These are phyloP conservation scores for Drosophila biarmipes DNA, from an alignment of 1,140 invertebrate genomes.

Conservation along the genomic window DNA sequence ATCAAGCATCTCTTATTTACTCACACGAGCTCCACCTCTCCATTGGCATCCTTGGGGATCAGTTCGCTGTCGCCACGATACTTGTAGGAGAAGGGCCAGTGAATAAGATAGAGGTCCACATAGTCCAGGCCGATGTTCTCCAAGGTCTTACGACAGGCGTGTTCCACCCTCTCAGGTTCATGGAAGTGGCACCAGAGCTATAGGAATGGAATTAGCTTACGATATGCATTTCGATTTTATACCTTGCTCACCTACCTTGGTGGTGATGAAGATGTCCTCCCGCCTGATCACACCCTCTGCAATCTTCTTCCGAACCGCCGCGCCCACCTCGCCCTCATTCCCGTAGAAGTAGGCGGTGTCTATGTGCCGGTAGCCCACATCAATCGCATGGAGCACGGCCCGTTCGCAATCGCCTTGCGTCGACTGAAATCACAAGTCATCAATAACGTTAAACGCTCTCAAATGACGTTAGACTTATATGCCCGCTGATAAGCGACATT, in stretches of 20 bases:
- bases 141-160: conserved; percentile 88
- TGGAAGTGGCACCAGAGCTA: conserved; percentile 91
- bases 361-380: conserved; percentile 94
- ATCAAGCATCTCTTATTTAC: neutral
- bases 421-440: conserved; percentile 83
- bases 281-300: conserved; percentile 90
- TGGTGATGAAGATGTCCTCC: conserved; percentile 94
- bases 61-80: conserved; percentile 83
- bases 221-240: neutral
- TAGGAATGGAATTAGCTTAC: conserved; percentile 70
- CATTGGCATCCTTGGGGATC: conserved; percentile 86
- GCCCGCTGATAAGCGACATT: conserved; percentile 33
- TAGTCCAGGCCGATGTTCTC: conserved; percentile 89
- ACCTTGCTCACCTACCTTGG: conserved; percentile 86
- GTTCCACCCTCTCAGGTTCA: conserved; percentile 86
- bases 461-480: conserved; percentile 2
- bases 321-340: conserved; percentile 94
- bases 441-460: conserved; percentile 4
- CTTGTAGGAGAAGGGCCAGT: conserved; percentile 91
- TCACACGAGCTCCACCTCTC: conserved; percentile 85
- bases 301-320: conserved; percentile 90
- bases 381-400: conserved; percentile 91
- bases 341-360: conserved; percentile 94
- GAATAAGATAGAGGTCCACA: conserved; percentile 94
- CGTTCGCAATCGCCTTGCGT: conserved; percentile 84